Evolutionary conservation across 2,113 vertebrate species (phyloP).

Genomic region (Anser brachyrhynchus): DNA sequence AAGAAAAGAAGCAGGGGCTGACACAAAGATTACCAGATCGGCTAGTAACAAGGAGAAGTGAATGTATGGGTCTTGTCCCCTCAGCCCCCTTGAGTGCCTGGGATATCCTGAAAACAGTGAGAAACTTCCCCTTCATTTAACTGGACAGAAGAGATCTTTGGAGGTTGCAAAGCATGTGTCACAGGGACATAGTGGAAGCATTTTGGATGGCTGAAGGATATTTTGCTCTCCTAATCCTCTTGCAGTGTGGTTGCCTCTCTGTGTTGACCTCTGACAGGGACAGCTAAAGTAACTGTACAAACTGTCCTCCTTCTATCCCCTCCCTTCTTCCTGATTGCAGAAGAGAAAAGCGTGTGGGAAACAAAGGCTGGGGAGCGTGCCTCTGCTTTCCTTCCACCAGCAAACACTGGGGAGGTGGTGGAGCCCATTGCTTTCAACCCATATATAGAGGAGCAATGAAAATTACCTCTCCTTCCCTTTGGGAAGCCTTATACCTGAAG

Average conservation of each 20-base stretch:
- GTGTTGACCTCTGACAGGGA: no score
- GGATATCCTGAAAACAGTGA: not conserved
- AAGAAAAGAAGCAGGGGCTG: not conserved
- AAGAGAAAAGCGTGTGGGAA: not conserved
- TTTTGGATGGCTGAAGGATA: no score
- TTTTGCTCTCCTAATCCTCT: no score
- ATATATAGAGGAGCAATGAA: not conserved
- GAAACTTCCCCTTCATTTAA: not conserved
- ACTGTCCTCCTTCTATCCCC: no score
- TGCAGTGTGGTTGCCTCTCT: no score
- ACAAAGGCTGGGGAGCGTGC: not conserved
- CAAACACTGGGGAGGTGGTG: not conserved
- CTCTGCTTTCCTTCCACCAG: not conserved
- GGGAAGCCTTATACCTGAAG: not conserved
- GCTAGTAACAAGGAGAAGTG: not conserved
- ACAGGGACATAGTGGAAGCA: not conserved
- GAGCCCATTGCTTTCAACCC: fast-evolving
- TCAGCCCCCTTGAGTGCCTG: fast-evolving
- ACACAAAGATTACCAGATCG: not conserved
- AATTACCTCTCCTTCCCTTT: not conserved
- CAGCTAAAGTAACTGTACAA: no score
- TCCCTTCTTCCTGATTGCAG: no score
- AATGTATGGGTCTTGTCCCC: not conserved
- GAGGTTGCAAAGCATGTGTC: not conserved
- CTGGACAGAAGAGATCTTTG: not conserved